Percentiles rank a stretch among this genome's conserved stretches.
phyloP scores from a whole-genome alignment of 92 coral and sea anemone species.

The Actinostola sp. region DNA sequence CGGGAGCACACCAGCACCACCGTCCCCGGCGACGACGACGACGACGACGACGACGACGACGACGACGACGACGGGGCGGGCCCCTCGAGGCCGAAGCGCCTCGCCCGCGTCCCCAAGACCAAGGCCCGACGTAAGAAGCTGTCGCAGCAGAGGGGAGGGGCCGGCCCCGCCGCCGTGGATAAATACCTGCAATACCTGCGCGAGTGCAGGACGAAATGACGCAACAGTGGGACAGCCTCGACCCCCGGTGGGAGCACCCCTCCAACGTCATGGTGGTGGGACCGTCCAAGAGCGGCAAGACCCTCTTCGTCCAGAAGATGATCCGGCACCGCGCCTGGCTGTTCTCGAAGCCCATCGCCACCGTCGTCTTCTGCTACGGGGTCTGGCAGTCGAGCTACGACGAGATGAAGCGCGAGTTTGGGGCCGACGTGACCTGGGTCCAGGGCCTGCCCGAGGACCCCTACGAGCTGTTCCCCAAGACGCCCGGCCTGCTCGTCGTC shows the following conservation, averaged over 20 bases:
- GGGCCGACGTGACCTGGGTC: neutral
- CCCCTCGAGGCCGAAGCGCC: neutral
- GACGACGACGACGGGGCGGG: neutral
- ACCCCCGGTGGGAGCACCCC: conserved; percentile 27
- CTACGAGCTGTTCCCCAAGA: neutral
- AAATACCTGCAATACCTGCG: too few relatives aligned
- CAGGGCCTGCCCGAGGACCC: conserved; percentile 14
- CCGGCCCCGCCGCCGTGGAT: too few relatives aligned
- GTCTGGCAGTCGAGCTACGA: conserved; percentile 29
- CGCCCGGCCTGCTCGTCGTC: conserved; percentile 14
- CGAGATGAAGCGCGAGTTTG: conserved; percentile 23
- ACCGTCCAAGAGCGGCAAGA: conserved; percentile 26
- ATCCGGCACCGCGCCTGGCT: neutral
- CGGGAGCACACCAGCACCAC: neutral
- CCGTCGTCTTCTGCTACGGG: conserved; percentile 9
- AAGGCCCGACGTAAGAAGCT: conserved; percentile 8
- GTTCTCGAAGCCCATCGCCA: neutral
- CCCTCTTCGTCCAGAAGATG: conserved; percentile 1
- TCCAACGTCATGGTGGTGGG: conserved; percentile 19
- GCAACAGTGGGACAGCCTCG: too few relatives aligned
- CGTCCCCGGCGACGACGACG: conserved; percentile 1
- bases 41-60: too few relatives aligned
- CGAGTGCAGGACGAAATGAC: too few relatives aligned
- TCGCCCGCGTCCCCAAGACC: neutral
- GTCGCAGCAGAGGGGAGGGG: neutral